A percentile compares a stretch with the other conserved stretches of the same genome.
Conservation (phyloP, 2,113 vertebrate species). For the Collichthys lucidus region DNA sequence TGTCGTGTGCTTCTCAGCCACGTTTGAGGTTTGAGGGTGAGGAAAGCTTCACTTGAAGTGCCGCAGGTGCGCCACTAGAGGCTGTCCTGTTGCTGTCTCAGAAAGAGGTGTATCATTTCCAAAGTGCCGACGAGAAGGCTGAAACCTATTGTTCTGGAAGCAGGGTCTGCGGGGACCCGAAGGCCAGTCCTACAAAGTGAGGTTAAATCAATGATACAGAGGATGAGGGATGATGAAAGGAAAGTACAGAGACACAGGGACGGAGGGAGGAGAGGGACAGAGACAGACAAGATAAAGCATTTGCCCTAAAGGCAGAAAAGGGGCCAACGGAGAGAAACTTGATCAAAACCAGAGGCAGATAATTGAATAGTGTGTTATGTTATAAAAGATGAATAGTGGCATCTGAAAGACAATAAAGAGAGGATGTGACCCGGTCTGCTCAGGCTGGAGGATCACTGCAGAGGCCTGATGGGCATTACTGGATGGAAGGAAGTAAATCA, state of each 20-base stretch:
- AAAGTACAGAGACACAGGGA: conserved; percentile 44
- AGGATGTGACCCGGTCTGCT: conserved; percentile 12
- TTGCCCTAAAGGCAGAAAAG: conserved; percentile 59
- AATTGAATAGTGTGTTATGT: conserved; percentile 55
- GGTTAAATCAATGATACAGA: conserved; percentile 68
- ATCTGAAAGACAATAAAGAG: conserved; percentile 14
- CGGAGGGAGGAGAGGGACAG: conserved; percentile 29
- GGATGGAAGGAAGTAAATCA: not conserved
- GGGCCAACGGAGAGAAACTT: conserved; percentile 24
- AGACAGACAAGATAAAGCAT: conserved; percentile 44
- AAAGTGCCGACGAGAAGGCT: conserved; percentile 7
- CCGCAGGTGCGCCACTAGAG: conserved; percentile 69
- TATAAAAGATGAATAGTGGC: conserved; percentile 55
- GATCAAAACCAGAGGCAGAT: conserved; percentile 63
- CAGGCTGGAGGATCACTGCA: conserved; percentile 6
- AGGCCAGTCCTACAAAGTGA: conserved; percentile 53
- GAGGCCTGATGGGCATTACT: not conserved
- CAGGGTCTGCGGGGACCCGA: conserved; percentile 29
- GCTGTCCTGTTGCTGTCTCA: conserved; percentile 72
- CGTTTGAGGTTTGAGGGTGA: not conserved
- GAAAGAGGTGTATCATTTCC: conserved; percentile 4
- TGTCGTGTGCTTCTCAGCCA: not conserved
- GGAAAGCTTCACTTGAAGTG: conserved; percentile 46
- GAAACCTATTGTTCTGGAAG: conserved; percentile 21
- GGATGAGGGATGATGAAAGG: conserved; percentile 63